These are phyloP conservation scores for Pachycephus smyrnensis DNA, from an alignment of 2,888 invertebrate species.

Conservation along the genomic window DNA sequence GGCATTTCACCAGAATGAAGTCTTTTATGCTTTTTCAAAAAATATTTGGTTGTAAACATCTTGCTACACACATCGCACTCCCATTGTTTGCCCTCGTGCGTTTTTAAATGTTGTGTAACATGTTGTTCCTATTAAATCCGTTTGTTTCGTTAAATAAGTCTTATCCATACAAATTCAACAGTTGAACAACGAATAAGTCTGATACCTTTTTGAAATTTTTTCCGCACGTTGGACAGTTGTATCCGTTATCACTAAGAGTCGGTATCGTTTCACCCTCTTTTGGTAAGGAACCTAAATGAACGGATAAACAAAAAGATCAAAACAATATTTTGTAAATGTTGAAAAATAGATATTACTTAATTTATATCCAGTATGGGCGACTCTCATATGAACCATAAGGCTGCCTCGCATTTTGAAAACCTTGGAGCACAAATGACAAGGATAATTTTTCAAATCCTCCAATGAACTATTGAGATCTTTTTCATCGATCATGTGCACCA, in stretches of 20 bases:
- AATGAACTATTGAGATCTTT: slow-evolving; percentile 46
- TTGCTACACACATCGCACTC: slow-evolving; percentile 87
- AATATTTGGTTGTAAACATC: slow-evolving; percentile 90
- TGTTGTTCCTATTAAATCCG: slow-evolving; percentile 63
- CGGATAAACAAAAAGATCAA: neutral
- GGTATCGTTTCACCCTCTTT: slow-evolving; percentile 43
- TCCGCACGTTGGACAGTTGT: slow-evolving; percentile 63
- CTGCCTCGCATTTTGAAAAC: slow-evolving; percentile 86
- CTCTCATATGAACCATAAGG: slow-evolving; percentile 83
- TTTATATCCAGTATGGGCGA: slow-evolving; percentile 77
- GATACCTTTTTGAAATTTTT: slow-evolving; percentile 65
- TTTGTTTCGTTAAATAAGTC: slow-evolving; percentile 3
- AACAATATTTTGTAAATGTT: neutral
- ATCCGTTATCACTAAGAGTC: slow-evolving; percentile 51
- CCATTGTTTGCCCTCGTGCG: slow-evolving; percentile 82
- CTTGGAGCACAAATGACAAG: slow-evolving; percentile 84
- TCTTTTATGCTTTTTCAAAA: slow-evolving; percentile 88
- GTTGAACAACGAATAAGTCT: neutral
- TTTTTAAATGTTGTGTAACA: slow-evolving; percentile 67
- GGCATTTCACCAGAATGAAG: slow-evolving; percentile 90
- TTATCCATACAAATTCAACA: neutral
- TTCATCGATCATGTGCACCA: slow-evolving; percentile 70
- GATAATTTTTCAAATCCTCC: slow-evolving; percentile 69
- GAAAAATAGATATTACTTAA: slow-evolving; percentile 37
- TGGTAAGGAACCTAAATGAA: slow-evolving; percentile 39